These are phyloP conservation scores for Rousettus leschenaultii DNA, from an alignment of 2,113 vertebrate genomes.

Conservation along the genomic window DNA sequence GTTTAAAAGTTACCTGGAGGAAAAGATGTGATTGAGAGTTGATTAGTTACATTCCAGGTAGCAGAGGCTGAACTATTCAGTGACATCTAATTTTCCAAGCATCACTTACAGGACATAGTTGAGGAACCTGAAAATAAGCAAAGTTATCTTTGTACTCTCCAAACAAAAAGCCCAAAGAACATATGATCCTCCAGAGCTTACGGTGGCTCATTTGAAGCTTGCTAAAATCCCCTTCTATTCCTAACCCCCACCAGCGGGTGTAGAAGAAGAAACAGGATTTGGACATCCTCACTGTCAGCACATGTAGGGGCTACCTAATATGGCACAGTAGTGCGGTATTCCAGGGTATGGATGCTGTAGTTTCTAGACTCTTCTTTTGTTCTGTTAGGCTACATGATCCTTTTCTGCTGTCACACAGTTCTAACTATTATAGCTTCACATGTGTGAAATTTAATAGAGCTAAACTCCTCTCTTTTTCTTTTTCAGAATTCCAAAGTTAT, in stretches of 20 bases:
- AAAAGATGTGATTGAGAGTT: neutral
- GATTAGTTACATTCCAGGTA: neutral
- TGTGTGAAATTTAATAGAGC: neutral
- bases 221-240: neutral
- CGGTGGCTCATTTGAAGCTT: neutral
- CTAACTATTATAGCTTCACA: neutral
- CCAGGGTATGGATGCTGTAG: neutral
- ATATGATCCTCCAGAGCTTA: neutral
- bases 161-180: neutral
- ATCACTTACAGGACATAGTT: neutral
- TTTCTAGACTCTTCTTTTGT: neutral
- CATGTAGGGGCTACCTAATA: neutral
- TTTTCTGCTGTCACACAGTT: neutral
- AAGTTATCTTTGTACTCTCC: neutral
- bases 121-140: neutral
- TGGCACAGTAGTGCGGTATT: neutral
- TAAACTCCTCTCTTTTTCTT: neutral
- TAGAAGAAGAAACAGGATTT: neutral
- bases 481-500: neutral
- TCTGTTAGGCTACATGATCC: neutral
- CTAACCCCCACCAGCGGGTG: neutral
- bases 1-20: neutral
- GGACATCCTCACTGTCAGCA: neutral
- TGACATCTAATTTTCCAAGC: neutral
- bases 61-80: neutral